A percentile compares a stretch with the other conserved stretches of the same genome.
Conservation (phyloP, 1,140 invertebrate species). For the Triops longicaudatus region DNA sequence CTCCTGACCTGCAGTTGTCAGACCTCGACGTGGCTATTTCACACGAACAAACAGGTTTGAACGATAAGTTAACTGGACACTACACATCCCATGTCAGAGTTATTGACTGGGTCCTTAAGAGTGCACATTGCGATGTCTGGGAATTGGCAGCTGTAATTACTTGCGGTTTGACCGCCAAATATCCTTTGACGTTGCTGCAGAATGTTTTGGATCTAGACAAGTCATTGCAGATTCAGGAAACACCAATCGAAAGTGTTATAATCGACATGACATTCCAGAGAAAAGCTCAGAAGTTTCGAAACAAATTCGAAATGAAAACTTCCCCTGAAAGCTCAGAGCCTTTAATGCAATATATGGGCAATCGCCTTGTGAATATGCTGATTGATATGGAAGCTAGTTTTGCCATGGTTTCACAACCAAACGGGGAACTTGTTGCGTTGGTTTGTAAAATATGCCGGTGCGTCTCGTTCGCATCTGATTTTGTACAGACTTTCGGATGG, state of each 20-base stretch:
- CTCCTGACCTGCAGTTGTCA: not conserved
- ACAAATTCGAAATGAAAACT: not conserved
- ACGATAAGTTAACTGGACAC: not conserved
- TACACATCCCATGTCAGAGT: not conserved
- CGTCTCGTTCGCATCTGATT: not conserved
- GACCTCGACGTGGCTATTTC: not conserved
- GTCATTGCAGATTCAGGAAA: not conserved
- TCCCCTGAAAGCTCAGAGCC: not conserved
- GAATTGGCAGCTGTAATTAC: not conserved
- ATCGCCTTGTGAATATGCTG: not conserved
- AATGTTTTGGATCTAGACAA: not conserved
- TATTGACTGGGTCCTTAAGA: not conserved
- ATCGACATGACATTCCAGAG: not conserved
- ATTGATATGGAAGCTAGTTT: not conserved
- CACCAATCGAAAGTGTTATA: not conserved
- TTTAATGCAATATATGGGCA: not conserved
- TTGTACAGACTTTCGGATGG: not conserved
- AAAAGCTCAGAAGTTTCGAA: not conserved
- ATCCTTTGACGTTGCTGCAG: not conserved
- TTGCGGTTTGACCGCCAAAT: not conserved
- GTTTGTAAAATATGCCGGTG: not conserved
- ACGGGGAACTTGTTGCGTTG: not conserved
- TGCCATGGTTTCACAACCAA: not conserved
- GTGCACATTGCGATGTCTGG: not conserved
- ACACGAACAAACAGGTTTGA: not conserved